Percentiles rank a stretch among this genome's conserved stretches.
phyloP scores from a whole-genome alignment of 1,140 invertebrate species.

The Drosophila arawakana region DNA sequence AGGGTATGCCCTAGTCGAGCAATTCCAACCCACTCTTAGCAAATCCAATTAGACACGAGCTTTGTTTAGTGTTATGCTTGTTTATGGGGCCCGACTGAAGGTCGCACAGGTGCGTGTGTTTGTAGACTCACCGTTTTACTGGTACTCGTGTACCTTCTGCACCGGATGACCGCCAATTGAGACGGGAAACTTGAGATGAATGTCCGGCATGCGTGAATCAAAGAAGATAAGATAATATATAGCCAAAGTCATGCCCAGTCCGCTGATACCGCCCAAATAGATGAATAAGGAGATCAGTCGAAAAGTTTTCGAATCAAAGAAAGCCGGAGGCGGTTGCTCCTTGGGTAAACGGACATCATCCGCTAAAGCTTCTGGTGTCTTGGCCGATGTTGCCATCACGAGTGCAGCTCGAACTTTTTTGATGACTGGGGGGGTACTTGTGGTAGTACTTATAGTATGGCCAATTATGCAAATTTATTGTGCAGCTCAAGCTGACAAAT shows the following conservation, averaged over 20 bases:
- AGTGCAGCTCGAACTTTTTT: not conserved
- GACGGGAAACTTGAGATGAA: slow-evolving; percentile 77
- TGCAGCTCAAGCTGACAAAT: slow-evolving; percentile 9
- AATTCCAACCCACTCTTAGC: not conserved
- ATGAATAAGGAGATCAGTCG: slow-evolving; percentile 69
- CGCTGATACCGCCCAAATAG: slow-evolving; percentile 78
- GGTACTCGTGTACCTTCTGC: slow-evolving; percentile 78
- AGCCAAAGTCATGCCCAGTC: slow-evolving; percentile 72
- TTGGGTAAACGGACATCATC: slow-evolving; percentile 62
- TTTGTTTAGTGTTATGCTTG: not conserved
- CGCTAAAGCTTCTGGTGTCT: not conserved
- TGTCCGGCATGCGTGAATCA: slow-evolving; percentile 80
- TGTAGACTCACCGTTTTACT: slow-evolving; percentile 39
- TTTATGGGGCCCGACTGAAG: not conserved
- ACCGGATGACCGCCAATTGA: slow-evolving; percentile 76
- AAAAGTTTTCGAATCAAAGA: slow-evolving; percentile 77
- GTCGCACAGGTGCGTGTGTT: not conserved
- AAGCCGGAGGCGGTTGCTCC: slow-evolving; percentile 55
- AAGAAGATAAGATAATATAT: slow-evolving; percentile 78
- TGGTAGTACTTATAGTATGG: slow-evolving; percentile 26
- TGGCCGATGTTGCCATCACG: slow-evolving; percentile 30
- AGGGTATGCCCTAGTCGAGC: slow-evolving; percentile 5
- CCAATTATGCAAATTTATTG: slow-evolving; percentile 54
- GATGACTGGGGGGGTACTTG: not conserved
- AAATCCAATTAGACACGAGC: slow-evolving; percentile 33